phyloP scores from a whole-genome alignment of 2,113 vertebrate genomes.

The Saguinus imperator region DNA sequence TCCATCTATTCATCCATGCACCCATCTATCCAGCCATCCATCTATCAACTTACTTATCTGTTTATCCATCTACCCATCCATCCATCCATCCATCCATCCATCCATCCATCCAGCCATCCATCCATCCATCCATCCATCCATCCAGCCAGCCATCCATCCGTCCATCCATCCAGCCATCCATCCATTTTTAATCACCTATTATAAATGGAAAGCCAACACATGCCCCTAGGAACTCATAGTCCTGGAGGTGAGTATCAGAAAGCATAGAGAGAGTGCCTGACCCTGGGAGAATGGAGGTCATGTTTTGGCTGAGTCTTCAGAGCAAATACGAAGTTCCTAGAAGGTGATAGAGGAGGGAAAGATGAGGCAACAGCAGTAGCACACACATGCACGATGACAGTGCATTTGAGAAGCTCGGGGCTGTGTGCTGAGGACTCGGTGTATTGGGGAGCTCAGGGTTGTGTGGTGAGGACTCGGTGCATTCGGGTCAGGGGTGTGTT shows the following conservation, averaged over 20 bases:
- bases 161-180: no score
- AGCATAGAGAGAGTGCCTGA: not conserved
- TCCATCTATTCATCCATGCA: no score
- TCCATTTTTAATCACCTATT: not conserved
- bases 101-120: no score
- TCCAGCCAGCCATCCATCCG: no score
- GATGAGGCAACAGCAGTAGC: fast-evolving
- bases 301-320: not conserved
- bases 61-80: no score
- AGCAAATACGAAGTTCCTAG: not conserved
- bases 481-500: not conserved
- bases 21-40: no score
- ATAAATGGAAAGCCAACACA: not conserved
- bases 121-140: no score
- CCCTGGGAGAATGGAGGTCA: not conserved
- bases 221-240: no score
- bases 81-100: no score
- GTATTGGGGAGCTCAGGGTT: no score
- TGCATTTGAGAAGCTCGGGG: not conserved
- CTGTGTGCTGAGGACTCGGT: not conserved
- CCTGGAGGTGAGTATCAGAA: not conserved
- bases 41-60: no score
- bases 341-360: not conserved
- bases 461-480: no score
- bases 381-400: not conserved